These are phyloP conservation scores for Psilopsiagon aurifrons DNA, from an alignment of 2,113 vertebrate genomes.

Conservation along the genomic window DNA sequence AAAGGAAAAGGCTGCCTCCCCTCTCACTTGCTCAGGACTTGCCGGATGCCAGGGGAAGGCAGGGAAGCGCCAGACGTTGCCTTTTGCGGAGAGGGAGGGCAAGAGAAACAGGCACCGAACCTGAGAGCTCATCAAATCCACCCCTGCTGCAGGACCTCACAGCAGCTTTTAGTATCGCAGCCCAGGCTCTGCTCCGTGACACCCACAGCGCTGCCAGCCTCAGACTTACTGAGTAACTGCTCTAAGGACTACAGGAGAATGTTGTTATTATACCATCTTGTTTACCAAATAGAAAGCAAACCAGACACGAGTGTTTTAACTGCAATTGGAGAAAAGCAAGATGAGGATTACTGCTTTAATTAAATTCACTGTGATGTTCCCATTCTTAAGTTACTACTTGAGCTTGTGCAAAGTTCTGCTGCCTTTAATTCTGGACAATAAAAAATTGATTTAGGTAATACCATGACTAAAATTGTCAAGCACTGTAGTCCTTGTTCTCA, in stretches of 20 bases:
- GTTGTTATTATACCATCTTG: background rate
- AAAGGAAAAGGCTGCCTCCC: background rate
- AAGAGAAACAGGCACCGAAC: background rate
- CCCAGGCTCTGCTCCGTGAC: background rate
- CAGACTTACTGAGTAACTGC: background rate
- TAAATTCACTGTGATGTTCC: background rate
- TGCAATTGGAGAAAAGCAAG: background rate
- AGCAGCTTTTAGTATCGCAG: fast-evolving
- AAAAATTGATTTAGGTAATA: background rate
- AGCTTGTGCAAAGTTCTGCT: background rate
- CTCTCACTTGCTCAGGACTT: background rate
- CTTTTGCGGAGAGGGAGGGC: background rate
- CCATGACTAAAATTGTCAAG: background rate
- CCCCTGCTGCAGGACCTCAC: background rate
- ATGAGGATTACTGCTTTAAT: background rate
- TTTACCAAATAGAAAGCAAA: background rate
- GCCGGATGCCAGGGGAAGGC: background rate
- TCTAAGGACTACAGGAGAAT: background rate
- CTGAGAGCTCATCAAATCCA: fast-evolving
- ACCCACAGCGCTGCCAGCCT: background rate
- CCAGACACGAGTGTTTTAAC: background rate
- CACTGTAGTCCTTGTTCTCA: background rate
- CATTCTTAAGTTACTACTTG: background rate
- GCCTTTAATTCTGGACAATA: background rate
- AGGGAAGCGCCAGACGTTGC: background rate